Evolutionary conservation across 2,888 invertebrate species (phyloP), one percentile per base, ranked within the genome.

Genomic region (Drosophila prostipennis): DNA sequence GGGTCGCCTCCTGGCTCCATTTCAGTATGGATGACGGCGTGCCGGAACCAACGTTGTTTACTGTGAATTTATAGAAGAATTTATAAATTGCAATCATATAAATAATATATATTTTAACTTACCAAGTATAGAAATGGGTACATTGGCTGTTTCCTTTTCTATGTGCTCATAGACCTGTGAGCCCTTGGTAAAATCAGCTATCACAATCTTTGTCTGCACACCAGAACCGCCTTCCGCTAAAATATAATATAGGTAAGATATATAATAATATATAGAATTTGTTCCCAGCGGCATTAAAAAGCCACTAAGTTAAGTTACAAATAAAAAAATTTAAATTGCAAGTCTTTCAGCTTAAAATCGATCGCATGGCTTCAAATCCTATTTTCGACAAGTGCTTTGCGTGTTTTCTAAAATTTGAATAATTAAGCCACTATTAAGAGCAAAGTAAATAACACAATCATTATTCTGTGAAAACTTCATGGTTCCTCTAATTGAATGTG

Each of bases 121-220:
- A 97, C 98, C 96, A 92, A 98, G 92, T 87, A 98, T 95, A 52
- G 97, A 96, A 59, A 98, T 93, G 3, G 96, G 95, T 45, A 96
- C 93, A 60, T 95, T 94, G 43, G 94, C 93, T 0, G 98, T 92
- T 85, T 95, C 94, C 32, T 93, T 91, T 79, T 94, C 94, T 36
- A 98, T 96, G 19, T 93, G 93, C 0, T 94, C 92, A 85, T 96
- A 96, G 10, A 96, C 93, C 49, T 94, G 93, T 29, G 93, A 91
- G 0, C 96, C 97, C 64, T 93, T 92, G 46, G 95, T 94, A 91
- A 97, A 97, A 92, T 97, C 97, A 0, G 95, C 96, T 16, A 94
- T 93, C 49, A 96, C 94, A 37, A 94, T 93, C 89, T 95, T 96
- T 0, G 95, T 95, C 90, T 95, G 93, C 10, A 96, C 94, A 3